Evolutionary conservation across 2,113 vertebrate genomes (phyloP).

Genomic region (Anser cygnoides): DNA sequence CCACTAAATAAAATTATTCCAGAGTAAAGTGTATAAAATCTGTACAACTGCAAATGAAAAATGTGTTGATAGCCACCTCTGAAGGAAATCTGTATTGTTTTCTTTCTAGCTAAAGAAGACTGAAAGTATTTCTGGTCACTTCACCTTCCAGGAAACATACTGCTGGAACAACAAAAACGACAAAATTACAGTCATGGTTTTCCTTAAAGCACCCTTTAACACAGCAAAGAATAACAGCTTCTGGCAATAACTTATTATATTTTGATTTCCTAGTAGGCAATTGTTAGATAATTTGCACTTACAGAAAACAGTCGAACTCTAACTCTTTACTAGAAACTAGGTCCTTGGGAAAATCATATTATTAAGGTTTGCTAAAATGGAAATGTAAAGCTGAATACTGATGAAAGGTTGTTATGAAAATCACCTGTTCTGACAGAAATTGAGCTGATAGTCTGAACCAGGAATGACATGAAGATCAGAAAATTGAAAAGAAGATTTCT

Average conservation of each 20-base stretch:
- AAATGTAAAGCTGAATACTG: background rate
- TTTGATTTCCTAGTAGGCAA: background rate
- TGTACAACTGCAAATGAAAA: background rate
- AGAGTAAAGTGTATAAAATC: background rate
- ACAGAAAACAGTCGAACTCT: background rate
- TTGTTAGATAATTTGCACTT: background rate
- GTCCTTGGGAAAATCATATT: background rate
- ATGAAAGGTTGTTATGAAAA: background rate
- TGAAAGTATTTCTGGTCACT: background rate
- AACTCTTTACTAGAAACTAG: background rate
- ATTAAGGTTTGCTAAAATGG: background rate
- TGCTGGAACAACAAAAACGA: background rate
- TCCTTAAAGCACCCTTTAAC: background rate
- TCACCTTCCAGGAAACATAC: background rate
- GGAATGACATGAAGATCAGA: background rate
- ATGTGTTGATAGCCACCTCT: background rate
- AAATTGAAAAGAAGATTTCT: background rate
- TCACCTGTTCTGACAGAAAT: background rate
- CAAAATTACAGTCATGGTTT: background rate
- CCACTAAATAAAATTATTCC: background rate
- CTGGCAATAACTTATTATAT: background rate
- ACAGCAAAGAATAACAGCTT: background rate
- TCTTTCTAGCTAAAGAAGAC: background rate
- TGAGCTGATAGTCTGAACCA: background rate
- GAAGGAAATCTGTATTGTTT: background rate